A percentile compares a stretch with the other conserved stretches of the same genome.
Conservation (phyloP, 2,797 vertebrate genomes). For the Amblyopsis hoosieri region DNA sequence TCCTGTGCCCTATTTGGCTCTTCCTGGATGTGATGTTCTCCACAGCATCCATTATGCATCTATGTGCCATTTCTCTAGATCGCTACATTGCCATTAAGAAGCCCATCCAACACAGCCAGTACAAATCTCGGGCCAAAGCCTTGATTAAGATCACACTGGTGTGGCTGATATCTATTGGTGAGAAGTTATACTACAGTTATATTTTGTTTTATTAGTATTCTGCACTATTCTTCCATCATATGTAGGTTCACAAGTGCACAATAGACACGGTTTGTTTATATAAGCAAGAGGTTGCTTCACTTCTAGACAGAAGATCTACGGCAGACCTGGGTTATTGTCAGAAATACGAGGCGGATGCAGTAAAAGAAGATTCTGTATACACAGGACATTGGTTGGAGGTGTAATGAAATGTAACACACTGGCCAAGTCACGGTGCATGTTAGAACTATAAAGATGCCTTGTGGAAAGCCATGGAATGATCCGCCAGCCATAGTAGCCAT, state of each 20-base stretch:
- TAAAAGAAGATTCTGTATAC: constrained; percentile 31
- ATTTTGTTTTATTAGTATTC: constrained; percentile 11
- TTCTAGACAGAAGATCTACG: constrained; percentile 11
- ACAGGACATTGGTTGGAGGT: constrained; percentile 1
- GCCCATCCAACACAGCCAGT: constrained; percentile 96
- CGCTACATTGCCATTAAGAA: constrained; percentile 98
- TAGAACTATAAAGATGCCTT: neutral
- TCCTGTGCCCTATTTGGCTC: constrained; percentile 94
- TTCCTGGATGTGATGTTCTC: constrained; percentile 98
- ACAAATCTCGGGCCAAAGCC: constrained; percentile 92
- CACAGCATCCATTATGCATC: constrained; percentile 98
- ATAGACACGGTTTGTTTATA: neutral
- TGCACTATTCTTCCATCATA: neutral
- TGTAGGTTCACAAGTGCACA: neutral
- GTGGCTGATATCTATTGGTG: constrained; percentile 98
- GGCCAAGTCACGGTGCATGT: neutral
- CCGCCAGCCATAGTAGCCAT: neutral
- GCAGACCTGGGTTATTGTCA: constrained; percentile 16
- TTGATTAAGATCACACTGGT: constrained; percentile 92
- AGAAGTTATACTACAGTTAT: constrained; percentile 36
- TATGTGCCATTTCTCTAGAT: constrained; percentile 97
- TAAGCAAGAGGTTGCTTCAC: neutral
- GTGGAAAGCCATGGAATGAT: neutral
- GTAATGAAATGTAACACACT: neutral
- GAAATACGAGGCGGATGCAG: constrained; percentile 17